Percentiles rank a stretch among this genome's conserved stretches.
Evolutionary conservation across 2,888 invertebrate species (phyloP).

Genomic region (Dolomedes plantarius): DNA sequence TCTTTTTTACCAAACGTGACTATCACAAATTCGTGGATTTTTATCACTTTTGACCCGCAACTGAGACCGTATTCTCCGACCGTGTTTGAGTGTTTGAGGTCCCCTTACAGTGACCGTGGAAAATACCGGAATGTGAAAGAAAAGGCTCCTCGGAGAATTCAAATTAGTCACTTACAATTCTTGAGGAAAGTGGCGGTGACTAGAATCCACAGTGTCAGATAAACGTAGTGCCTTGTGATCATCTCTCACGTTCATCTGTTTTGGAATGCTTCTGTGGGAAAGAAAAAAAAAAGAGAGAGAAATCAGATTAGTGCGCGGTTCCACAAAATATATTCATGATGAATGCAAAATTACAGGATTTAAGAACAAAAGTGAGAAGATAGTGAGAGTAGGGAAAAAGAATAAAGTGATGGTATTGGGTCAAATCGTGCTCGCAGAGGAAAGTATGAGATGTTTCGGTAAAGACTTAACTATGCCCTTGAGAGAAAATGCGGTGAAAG

Average conservation of each 20-base stretch:
- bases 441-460: background rate
- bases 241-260: conserved; percentile 31
- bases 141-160: background rate
- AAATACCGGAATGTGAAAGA: background rate
- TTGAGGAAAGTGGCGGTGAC: conserved; percentile 15
- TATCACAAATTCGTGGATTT: too few relatives aligned
- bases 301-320: background rate
- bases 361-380: too few relatives aligned
- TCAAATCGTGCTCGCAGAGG: background rate
- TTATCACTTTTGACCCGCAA: too few relatives aligned
- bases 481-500: background rate
- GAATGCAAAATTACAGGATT: too few relatives aligned
- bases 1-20: too few relatives aligned
- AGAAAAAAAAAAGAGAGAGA: background rate
- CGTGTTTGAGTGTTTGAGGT: background rate
- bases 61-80: too few relatives aligned
- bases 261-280: conserved; percentile 6
- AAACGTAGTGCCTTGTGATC: conserved; percentile 24
- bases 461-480: background rate
- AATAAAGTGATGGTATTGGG: background rate
- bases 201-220: conserved; percentile 28
- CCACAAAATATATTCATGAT: too few relatives aligned
- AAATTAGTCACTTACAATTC: conserved; percentile 17
- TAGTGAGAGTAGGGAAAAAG: too few relatives aligned
- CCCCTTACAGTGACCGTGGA: background rate